These are phyloP conservation scores for Cyprinella venusta DNA, from an alignment of 2,797 vertebrate genomes.

Conservation along the genomic window DNA sequence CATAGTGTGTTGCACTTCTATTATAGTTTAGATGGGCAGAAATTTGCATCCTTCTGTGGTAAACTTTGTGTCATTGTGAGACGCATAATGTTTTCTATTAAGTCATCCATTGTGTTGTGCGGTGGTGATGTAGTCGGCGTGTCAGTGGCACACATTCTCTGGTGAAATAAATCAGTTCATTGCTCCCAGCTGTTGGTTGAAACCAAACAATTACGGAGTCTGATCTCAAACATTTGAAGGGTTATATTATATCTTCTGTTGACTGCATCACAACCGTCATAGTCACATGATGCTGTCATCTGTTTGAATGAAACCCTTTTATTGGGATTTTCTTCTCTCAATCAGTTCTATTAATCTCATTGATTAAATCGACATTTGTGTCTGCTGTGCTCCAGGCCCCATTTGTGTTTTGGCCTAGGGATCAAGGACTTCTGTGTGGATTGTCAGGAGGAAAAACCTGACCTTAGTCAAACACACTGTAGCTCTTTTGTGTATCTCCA, in stretches of 20 bases:
- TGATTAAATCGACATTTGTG: slow-evolving; percentile 47
- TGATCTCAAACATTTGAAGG: slow-evolving; percentile 11
- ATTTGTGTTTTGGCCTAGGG: slow-evolving; percentile 57
- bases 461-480: slow-evolving; percentile 59
- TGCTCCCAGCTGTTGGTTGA: not conserved
- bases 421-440: slow-evolving; percentile 47
- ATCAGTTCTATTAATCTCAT: slow-evolving; percentile 41
- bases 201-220: slow-evolving; percentile 7
- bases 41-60: not conserved
- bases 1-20: not conserved
- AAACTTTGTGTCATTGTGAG: slow-evolving; percentile 1
- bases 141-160: not conserved
- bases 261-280: not conserved
- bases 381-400: slow-evolving; percentile 22
- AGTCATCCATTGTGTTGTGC: not conserved
- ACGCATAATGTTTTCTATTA: not conserved
- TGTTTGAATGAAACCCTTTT: not conserved
- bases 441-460: slow-evolving; percentile 53
- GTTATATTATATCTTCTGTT: not conserved
- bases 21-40: not conserved
- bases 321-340: slow-evolving; percentile 55
- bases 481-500: slow-evolving; percentile 51
- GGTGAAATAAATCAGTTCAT: not conserved
- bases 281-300: not conserved
- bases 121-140: slow-evolving; percentile 8